Conservation (phyloP, 2,797 vertebrate genomes). For the Scyliorhinus canicula region DNA sequence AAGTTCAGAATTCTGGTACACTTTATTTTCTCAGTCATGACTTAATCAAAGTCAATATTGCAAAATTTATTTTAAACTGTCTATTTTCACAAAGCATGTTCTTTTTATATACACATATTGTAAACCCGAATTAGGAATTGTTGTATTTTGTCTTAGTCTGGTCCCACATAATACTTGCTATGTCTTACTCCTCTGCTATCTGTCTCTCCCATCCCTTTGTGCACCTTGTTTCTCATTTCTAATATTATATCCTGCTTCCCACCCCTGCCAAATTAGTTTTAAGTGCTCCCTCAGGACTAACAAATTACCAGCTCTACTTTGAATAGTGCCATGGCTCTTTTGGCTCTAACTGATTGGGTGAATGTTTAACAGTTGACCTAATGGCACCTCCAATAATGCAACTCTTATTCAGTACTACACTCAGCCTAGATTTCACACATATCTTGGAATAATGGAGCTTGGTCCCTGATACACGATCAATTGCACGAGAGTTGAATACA, state of each 20-base stretch:
- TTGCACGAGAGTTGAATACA: too few species aligned
- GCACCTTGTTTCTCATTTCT: neutral
- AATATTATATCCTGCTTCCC: neutral
- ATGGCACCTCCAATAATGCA: neutral
- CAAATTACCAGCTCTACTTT: neutral
- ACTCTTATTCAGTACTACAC: neutral
- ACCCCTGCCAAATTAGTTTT: neutral
- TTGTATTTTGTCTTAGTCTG: neutral
- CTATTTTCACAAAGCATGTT: neutral
- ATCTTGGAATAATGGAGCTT: neutral
- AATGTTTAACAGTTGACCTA: neutral
- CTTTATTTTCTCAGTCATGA: neutral
- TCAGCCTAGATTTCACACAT: neutral
- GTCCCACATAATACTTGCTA: neutral
- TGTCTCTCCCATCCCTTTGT: neutral
- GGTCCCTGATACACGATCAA: too few species aligned
- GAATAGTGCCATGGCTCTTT: neutral
- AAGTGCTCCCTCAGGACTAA: neutral
- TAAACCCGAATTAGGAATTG: neutral
- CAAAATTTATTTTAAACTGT: neutral
- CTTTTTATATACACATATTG: neutral
- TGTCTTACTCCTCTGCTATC: neutral
- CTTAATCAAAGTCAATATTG: neutral
- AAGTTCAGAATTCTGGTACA: neutral
- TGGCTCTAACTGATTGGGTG: too few species aligned